Conservation (phyloP, 2,113 vertebrate species). For the Leptodactylus fuscus region DNA sequence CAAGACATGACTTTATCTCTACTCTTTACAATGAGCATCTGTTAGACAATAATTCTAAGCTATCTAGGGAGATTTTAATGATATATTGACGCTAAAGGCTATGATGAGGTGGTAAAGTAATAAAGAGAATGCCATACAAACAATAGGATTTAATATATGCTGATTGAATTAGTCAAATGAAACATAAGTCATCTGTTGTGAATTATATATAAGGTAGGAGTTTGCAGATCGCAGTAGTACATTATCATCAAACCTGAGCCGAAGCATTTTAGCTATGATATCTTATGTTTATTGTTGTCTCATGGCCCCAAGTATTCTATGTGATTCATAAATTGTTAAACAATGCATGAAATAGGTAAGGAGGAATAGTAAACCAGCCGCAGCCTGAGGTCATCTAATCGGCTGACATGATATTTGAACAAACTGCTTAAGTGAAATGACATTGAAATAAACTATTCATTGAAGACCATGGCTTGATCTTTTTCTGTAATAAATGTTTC, state of each 20-base stretch:
- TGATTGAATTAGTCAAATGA: conserved; percentile 11
- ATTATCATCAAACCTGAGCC: not conserved
- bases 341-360: conserved; percentile 52
- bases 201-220: not conserved
- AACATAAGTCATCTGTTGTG: conserved; percentile 5
- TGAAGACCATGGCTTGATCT: conserved; percentile 5
- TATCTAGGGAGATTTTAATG: not conserved
- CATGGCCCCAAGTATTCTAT: not conserved
- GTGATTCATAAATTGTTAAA: conserved; percentile 16
- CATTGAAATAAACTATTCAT: conserved; percentile 29
- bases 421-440: conserved; percentile 29
- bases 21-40: not conserved
- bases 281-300: conserved; percentile 17
- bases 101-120: conserved; percentile 9
- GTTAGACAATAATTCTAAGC: not conserved
- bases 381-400: conserved; percentile 39
- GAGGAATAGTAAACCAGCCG: conserved; percentile 9
- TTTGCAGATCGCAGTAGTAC: not conserved
- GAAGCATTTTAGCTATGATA: not conserved
- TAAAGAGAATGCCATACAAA: conserved; percentile 7
- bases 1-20: not conserved
- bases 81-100: conserved; percentile 25
- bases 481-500: conserved; percentile 21
- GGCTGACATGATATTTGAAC: conserved; percentile 34
- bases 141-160: conserved; percentile 3